Evolutionary conservation across 2,888 invertebrate genomes (phyloP).

Genomic region (Hedya salicella): DNA sequence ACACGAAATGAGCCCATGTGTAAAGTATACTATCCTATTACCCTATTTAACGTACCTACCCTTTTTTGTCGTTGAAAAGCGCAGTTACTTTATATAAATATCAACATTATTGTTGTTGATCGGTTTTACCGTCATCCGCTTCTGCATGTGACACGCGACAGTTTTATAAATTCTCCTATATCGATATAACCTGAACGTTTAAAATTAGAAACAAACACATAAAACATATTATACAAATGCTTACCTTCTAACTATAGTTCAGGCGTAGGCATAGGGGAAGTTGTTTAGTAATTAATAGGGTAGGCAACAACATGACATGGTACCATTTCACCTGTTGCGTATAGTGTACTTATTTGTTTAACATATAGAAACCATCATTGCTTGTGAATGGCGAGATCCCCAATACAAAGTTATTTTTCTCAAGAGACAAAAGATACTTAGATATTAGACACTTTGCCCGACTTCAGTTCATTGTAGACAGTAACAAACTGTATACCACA

Average conservation of each 20-base stretch:
- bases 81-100: background rate
- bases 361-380: background rate
- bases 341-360: background rate
- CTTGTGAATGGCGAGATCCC: too few species aligned
- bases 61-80: background rate
- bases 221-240: background rate
- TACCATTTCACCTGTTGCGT: background rate
- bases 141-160: constrained; percentile 29
- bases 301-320: background rate
- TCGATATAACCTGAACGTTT: constrained; percentile 16
- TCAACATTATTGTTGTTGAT: background rate
- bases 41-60: background rate
- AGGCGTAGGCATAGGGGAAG: background rate
- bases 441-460: too few species aligned
- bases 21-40: background rate
- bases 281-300: background rate
- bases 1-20: background rate
- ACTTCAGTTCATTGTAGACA: too few species aligned
- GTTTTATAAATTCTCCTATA: constrained; percentile 13
- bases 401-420: too few species aligned
- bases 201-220: background rate
- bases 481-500: too few species aligned
- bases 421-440: too few species aligned
- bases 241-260: background rate
- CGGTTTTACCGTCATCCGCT: background rate